A percentile compares a stretch with the other conserved stretches of the same genome.
phyloP scores from a whole-genome alignment of 1,140 invertebrate genomes.

The Ceratosolen fusciceps region DNA sequence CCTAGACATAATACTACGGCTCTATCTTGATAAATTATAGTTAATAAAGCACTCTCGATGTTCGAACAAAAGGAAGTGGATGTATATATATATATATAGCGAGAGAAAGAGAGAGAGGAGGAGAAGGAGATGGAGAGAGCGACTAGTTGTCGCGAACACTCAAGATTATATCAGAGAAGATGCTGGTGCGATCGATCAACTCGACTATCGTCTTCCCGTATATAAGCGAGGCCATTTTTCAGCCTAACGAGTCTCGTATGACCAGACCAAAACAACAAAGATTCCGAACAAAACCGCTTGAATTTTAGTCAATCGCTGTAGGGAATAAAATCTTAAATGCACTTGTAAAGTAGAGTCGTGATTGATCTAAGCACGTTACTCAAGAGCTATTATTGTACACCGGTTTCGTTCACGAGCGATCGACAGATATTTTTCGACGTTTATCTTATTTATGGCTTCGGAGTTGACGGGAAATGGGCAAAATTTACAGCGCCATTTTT shows the following conservation, averaged over 20 bases:
- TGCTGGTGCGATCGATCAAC: conserved; percentile 24
- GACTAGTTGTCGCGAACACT: not conserved
- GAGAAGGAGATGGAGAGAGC: too few species aligned
- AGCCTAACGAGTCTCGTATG: conserved; percentile 21
- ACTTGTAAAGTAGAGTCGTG: not conserved
- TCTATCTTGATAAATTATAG: conserved; percentile 57
- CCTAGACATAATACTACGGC: not conserved
- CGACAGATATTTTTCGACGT: too few species aligned
- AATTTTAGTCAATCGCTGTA: not conserved
- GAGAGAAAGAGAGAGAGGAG: too few species aligned
- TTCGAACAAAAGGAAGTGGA: conserved; percentile 55
- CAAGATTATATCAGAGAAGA: conserved; percentile 10
- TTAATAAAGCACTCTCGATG: conserved; percentile 59
- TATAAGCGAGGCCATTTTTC: not conserved
- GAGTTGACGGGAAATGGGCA: too few species aligned
- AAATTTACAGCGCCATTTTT: too few species aligned
- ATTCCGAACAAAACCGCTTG: conserved; percentile 21
- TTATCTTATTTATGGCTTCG: too few species aligned
- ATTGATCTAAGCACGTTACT: not conserved
- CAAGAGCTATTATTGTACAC: too few species aligned
- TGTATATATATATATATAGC: not conserved
- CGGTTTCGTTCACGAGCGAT: too few species aligned
- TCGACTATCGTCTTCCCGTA: not conserved
- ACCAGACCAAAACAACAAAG: conserved; percentile 34
- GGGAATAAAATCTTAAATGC: conserved; percentile 3